Evolutionary conservation across 2,113 vertebrate genomes (phyloP), one percentile per base, ranked within the genome.

Genomic region (Scatophagus argus): DNA sequence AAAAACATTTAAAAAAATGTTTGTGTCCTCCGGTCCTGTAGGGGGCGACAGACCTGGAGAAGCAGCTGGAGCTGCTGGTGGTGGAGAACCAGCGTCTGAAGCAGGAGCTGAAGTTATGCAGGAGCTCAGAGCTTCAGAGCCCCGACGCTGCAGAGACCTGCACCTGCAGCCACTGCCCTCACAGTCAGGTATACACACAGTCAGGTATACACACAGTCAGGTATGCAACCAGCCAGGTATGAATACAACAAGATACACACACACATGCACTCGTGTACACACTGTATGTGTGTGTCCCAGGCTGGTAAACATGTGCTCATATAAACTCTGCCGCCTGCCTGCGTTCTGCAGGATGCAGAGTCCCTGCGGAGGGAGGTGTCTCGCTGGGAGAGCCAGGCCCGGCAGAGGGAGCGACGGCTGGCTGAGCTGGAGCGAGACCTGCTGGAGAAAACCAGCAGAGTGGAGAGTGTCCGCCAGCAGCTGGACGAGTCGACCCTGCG

Each of bases 41-140:
- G 98, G 97, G 96, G 4, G 96, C 96, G 85, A 97, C 96, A 0
- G 97, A 99, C 71, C 78, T 93, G 41, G 97, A 98, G 94, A 99
- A 99, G 91, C 97, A 98, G 90, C 95, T 97, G 74, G 95, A 98
- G 89, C 94, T 96, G 82, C 94, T 99, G 91, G 93, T 90, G 41
- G 95, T 95, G 2, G 97, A 99, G 91, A 99, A 99, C 13, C 93
- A 96, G 91, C 95, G 89, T 27, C 92, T 99, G 88, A 96, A 93
- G 81, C 96, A 96, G 88, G 96, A 98, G 92, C 94, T 97, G 92
- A 95, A 94, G 84, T 86, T 78, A 19, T 94, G 94, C 1, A 94
- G 95, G 90, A 87, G 90, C 0, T 89, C 95, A 51, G 92, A 96
- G 84, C 91, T 81, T 65, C 95, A 94, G 74, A 91, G 94, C 74